phyloP scores from a whole-genome alignment of 2,888 invertebrate genomes.

The Tipula unca region DNA sequence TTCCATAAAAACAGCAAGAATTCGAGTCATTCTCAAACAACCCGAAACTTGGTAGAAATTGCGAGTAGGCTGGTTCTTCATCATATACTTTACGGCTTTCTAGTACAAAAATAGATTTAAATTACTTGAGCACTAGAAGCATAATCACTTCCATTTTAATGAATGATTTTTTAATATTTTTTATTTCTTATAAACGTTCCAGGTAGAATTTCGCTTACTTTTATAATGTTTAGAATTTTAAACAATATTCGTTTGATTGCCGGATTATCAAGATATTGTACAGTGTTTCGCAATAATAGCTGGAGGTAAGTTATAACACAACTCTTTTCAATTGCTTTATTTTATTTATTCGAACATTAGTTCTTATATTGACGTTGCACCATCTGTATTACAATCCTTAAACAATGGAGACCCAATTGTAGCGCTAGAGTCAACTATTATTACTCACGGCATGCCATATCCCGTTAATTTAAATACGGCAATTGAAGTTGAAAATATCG shows the following conservation, averaged over 20 bases:
- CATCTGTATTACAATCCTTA: slow-evolving; percentile 59
- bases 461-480: slow-evolving; percentile 87
- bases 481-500: slow-evolving; percentile 64
- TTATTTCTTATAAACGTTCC: not conserved
- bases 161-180: not conserved
- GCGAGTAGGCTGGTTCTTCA: no score
- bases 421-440: slow-evolving; percentile 93
- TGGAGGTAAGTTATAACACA: not conserved
- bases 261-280: not conserved
- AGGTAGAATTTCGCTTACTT: not conserved
- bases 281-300: not conserved
- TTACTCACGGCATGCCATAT: slow-evolving; percentile 96
- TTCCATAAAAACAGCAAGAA: no score
- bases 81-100: no score
- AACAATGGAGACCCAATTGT: slow-evolving; percentile 63
- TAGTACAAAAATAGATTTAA: no score
- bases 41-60: no score
- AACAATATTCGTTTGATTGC: not conserved
- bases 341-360: not conserved
- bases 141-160: no score
- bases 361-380: slow-evolving; percentile 43
- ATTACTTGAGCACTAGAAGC: no score
- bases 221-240: not conserved
- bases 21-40: no score
- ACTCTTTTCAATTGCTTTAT: not conserved